Evolutionary conservation across 1,140 invertebrate genomes (phyloP), one percentile per base, ranked within the genome.

Genomic region (Drosophila eugracilis): DNA sequence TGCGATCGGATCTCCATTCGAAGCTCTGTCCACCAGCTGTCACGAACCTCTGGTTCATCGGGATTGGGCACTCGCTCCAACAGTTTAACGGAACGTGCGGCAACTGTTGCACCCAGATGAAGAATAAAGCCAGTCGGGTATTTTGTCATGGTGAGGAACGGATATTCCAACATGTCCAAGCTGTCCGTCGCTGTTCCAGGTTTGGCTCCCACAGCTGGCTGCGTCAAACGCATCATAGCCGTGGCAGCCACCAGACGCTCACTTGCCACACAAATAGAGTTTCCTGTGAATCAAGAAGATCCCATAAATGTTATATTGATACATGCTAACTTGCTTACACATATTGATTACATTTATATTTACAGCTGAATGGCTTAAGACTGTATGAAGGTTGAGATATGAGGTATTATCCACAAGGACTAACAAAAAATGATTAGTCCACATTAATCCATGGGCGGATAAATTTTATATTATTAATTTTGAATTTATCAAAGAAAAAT

Each of bases 1-100:
- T 99, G 98, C 5, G 97, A 97, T 2, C 97, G 93, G 55, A 99
- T 95, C 94, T 99, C 98, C 92, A 97, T 98, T 39, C 98, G 93
- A 9, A 99, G 93, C 92, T 99, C 98, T 0, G 95, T 97, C 98
- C 98, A 99, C 98, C 98, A 99, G 5, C 95, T 94, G 89, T 98
- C 98, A 32, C 98, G 93, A 1, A 96, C 95, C 89, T 98, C 97
- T 1, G 96, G 96, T 89, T 98, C 97, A 91, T 98, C 97, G 58
- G 95, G 92, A 91, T 95, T 96, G 12, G 94, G 94, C 36, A 97
- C 96, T 63, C 95, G 93, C 89, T 97, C 96, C 1, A 98, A 91
- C 14, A 98, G 91, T 92, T 98, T 98, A 0, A 98, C 97, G 28
- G 97, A 97, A 63, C 96, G 93, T 0, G 96, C 95, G 72, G 95